phyloP scores from a whole-genome alignment of 2,797 vertebrate species.

The Carcharodon carcharias region DNA sequence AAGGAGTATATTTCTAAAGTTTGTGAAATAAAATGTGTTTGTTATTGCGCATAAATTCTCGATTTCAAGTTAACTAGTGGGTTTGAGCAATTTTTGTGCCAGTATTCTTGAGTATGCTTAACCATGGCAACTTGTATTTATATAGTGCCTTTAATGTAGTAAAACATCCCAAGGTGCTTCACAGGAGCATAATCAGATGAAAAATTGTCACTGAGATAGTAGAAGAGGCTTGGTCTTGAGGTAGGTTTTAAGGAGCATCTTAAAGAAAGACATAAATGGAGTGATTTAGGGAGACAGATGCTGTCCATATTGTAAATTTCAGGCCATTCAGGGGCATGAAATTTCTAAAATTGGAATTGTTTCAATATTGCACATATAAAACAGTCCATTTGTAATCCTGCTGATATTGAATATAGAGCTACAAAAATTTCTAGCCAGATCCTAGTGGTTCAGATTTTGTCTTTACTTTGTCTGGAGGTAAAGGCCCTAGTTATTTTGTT shows the following conservation, averaged over 20 bases:
- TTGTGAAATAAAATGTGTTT: background rate
- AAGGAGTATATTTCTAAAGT: background rate
- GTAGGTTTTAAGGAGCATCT: background rate
- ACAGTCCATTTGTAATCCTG: background rate
- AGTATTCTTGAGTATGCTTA: too few relatives aligned
- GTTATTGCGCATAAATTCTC: background rate
- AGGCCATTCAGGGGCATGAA: background rate
- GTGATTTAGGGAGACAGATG: background rate
- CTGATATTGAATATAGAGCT: background rate
- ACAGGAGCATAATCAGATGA: background rate
- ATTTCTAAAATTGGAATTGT: background rate
- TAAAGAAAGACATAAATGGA: background rate
- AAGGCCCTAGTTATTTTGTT: background rate
- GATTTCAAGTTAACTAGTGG: background rate
- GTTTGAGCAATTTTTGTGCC: too few relatives aligned
- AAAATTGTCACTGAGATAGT: background rate
- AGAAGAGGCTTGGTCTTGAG: background rate
- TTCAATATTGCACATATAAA: background rate
- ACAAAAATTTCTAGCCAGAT: background rate
- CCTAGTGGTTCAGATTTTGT: background rate
- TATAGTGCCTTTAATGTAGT: too few relatives aligned
- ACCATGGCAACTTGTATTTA: background rate
- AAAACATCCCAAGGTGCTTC: background rate
- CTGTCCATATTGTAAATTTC: background rate
- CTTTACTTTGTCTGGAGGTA: background rate